Base-by-base conservation (phyloP, 2,888 invertebrate genomes). In the Argynnis bischoffii region DNA sequence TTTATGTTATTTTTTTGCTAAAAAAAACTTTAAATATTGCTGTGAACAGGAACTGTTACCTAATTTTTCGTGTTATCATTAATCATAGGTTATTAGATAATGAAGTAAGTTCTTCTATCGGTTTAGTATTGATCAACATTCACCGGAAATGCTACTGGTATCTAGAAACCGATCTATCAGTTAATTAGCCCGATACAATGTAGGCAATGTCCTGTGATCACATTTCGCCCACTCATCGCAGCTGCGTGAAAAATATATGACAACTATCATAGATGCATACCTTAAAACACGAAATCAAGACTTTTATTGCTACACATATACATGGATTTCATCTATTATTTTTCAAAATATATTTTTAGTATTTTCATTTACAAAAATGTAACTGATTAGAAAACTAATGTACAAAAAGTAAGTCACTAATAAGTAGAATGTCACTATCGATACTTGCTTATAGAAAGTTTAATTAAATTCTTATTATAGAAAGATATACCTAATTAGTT, bases 61-160 rank as follows among this genome's bases (percentile, higher is more conserved):
- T 55, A 55, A 8, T 55, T 59, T 47, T 55, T 55, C 31, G 53
- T 56, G 59, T 71, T 84, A 86, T 84, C 87, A 84, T 86, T 85
- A 86, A 89, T 88, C 87, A 89, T 85, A 88, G 87, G 82, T 84
- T 84, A 82, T 79, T 79, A 80, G 79, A 81, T 73, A 78, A 74
- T 80, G 75, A 81, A 79, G 79, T 80, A 76, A 11, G 5, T 55
- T 21, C 15, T 26, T 59, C 21, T 82, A 83, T 75, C 81, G 76
- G 78, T 82, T 87, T 88, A 86, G 88, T 90, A 89, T 89, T 87
- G 89, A 88, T 83, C 86, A 89, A 88, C 90, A 85, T 85, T 86
- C 89, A 84, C 92, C 91, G 92, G 92, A 92, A 92, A 89, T 78
- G 90, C 89, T 88, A 87, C 90, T 80, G 89, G 85, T 87, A 92